Base-by-base conservation (phyloP, 1,140 invertebrate species). In the Drusus annulatus region DNA sequence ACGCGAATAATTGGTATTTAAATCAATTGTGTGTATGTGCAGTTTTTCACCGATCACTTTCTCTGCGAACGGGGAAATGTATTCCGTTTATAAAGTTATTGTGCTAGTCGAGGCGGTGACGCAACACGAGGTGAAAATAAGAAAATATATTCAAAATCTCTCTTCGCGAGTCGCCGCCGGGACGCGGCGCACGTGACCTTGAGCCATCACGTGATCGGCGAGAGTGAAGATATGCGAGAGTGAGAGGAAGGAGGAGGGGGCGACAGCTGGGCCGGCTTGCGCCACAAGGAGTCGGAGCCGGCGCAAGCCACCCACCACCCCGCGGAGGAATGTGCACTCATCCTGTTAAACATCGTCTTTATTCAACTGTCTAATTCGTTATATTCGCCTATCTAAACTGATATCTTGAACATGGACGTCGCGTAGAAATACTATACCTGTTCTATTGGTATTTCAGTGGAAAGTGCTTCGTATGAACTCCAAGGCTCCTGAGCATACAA, bases 181-280 rank as follows among this genome's bases (percentile, higher is more conserved):
- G 50, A 78, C 36, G 50, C 73, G 50, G n/a, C 19, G n/a, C 51
- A 58, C 56, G 51, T 76, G 73, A 76, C 73, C 73, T 58, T 76
- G 73, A 56, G 45, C 71, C 21, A 50, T 76, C 73, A 76, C 73
- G 73, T 78, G 76, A 65, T 68, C 45, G 62, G 58, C n/a, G 36
- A 45, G 58, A 51, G 76, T 51, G 76, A 65, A 51, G 76, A 60
- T 16, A 77, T 19, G 56, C 56, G 5, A 8, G 75, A 77, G 56
- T 31, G 21, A 15, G 19, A 19, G 45, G 45, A 45, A 17, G 45
- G 13, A 10, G 25, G 19, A 7, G 62, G 25, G 62, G 62, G 25
- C 62, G n/a, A 16, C 10, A 10, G 56, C 17, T 60, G 56, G 23
- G 54, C 21, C 21, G 36, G 36, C 5, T 7, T 8, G 8, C 56